phyloP scores from a whole-genome alignment of 2,888 invertebrate genomes.

The Cephus rjabovi region DNA sequence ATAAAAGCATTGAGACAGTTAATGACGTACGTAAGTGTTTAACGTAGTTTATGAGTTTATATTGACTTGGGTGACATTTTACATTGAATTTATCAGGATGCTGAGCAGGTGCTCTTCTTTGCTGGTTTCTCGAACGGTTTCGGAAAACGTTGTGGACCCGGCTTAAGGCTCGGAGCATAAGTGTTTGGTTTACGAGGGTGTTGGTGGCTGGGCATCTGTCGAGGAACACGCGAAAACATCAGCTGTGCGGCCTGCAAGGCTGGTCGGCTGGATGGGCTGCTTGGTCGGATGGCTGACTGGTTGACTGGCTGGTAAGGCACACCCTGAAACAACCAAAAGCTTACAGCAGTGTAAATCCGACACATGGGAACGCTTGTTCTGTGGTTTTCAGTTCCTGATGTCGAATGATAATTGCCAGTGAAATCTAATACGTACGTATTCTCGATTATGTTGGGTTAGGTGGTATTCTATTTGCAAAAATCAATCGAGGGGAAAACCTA shows the following conservation, averaged over 20 bases:
- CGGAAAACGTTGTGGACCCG: slow-evolving; percentile 16
- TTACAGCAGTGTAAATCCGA: neutral
- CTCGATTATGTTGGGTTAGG: neutral
- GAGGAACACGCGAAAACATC: slow-evolving; percentile 55
- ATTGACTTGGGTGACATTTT: too few relatives aligned
- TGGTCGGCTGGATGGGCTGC: slow-evolving; percentile 1
- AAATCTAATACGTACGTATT: neutral
- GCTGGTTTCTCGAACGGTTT: neutral
- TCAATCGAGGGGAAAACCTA: neutral
- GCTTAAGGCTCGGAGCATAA: slow-evolving; percentile 18
- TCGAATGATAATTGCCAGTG: slow-evolving; percentile 1
- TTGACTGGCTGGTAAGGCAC: slow-evolving; percentile 19
- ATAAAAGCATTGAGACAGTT: too few relatives aligned
- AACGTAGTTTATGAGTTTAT: too few relatives aligned
- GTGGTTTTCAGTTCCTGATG: neutral
- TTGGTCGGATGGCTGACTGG: slow-evolving; percentile 28
- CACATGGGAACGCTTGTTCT: neutral
- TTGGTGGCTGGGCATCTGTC: slow-evolving; percentile 50
- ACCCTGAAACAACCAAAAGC: slow-evolving; percentile 2
- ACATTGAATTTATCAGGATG: too few relatives aligned
- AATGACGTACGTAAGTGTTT: too few relatives aligned
- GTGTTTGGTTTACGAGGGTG: slow-evolving; percentile 29
- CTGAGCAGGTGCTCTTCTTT: too few relatives aligned
- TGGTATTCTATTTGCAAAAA: neutral
- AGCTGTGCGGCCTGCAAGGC: slow-evolving; percentile 47